A percentile compares a stretch with the other conserved stretches of the same genome.
Conservation (phyloP, 2,888 invertebrate species). For the Epirrhoe alternata region DNA sequence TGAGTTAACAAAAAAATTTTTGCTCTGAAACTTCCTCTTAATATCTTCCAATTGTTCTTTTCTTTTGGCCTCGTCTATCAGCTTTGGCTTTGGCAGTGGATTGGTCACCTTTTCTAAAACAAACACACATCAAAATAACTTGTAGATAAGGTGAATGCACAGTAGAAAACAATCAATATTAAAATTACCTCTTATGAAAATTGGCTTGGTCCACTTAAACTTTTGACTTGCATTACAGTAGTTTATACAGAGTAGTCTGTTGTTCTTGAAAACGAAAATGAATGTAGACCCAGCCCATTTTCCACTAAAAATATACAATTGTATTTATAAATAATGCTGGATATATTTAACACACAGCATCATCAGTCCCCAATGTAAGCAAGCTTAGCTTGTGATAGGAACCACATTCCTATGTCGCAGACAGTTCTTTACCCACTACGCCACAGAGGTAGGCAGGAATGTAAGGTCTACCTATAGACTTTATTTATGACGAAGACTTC, state of each 20-base stretch:
- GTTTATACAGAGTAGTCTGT: slow-evolving; percentile 47
- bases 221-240: slow-evolving; percentile 22
- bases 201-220: slow-evolving; percentile 48
- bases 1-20: slow-evolving; percentile 61
- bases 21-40: slow-evolving; percentile 66
- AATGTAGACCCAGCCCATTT: slow-evolving; percentile 55
- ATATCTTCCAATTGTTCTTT: slow-evolving; percentile 53
- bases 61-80: slow-evolving; percentile 58
- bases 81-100: slow-evolving; percentile 44
- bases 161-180: neutral
- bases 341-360: too few species aligned
- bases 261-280: slow-evolving; percentile 54
- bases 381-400: too few species aligned
- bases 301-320: slow-evolving; percentile 58
- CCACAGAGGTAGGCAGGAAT: too few species aligned
- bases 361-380: too few species aligned
- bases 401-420: too few species aligned
- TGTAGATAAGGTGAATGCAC: neutral
- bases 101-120: slow-evolving; percentile 41
- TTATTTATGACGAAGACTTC: neutral
- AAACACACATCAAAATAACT: slow-evolving; percentile 17
- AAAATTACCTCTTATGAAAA: slow-evolving; percentile 58
- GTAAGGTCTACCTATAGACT: too few species aligned
- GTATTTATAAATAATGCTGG: neutral
- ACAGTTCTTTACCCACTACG: too few species aligned